These are phyloP conservation scores for Cyanoderma ruficeps DNA, from an alignment of 2,113 vertebrate species.

Conservation along the genomic window DNA sequence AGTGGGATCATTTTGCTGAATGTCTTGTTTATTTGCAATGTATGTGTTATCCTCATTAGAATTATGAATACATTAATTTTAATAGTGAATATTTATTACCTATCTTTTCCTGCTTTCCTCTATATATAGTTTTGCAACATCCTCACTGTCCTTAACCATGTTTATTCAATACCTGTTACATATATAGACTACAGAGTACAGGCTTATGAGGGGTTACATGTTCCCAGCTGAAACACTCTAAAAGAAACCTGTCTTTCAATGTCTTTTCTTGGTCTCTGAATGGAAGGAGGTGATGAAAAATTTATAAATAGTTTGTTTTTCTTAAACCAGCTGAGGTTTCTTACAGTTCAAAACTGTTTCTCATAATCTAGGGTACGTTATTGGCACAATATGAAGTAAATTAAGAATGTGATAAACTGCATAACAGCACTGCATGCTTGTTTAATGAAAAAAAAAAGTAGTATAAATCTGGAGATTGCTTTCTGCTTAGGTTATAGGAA, in stretches of 20 bases:
- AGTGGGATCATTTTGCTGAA: neutral
- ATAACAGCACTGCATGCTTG: neutral
- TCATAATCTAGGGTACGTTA: neutral
- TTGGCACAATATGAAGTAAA: neutral
- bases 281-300: neutral
- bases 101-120: neutral
- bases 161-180: neutral
- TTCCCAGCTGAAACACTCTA: neutral
- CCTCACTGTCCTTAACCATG: neutral
- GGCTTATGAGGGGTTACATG: neutral
- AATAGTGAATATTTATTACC: neutral
- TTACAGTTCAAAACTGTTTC: neutral
- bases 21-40: neutral
- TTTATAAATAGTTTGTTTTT: neutral
- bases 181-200: neutral
- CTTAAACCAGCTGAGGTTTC: neutral
- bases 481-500: neutral
- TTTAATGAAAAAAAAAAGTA: neutral
- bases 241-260: neutral
- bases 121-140: neutral
- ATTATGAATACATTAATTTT: neutral
- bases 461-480: neutral
- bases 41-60: neutral
- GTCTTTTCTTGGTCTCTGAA: neutral
- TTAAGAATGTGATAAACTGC: neutral